Evolutionary conservation across 1,140 invertebrate species (phyloP).

Genomic region (Drosophila virilis): DNA sequence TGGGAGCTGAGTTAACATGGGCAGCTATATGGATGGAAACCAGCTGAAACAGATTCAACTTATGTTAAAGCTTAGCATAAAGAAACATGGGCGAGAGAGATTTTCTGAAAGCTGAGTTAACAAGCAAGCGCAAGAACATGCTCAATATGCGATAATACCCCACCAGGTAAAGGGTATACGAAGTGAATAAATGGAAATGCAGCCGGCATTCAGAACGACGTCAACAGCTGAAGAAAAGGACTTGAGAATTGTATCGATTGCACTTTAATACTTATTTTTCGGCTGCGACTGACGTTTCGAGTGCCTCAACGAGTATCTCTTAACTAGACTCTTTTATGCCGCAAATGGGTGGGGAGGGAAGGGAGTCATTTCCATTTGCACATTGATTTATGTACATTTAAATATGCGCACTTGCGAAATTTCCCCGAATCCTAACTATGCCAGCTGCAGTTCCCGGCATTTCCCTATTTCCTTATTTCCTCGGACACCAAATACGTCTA

Average conservation of each 20-base stretch:
- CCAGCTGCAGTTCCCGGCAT: not conserved
- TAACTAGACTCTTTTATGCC: not conserved
- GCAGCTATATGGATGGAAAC: too few relatives aligned
- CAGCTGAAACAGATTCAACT: too few relatives aligned
- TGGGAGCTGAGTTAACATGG: too few relatives aligned
- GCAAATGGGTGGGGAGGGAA: too few relatives aligned
- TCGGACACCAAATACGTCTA: too few relatives aligned
- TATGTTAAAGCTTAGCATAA: too few relatives aligned
- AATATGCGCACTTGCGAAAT: not conserved
- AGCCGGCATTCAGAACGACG: constrained; percentile 1
- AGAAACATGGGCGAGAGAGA: too few relatives aligned
- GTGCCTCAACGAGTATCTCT: not conserved
- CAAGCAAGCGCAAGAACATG: not conserved
- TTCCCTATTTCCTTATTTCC: constrained; percentile 6
- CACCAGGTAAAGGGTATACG: too few relatives aligned
- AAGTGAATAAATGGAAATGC: too few relatives aligned
- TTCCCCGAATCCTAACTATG: constrained; percentile 6
- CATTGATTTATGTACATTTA: constrained; percentile 53
- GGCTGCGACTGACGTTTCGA: too few relatives aligned
- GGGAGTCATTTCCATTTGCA: not conserved
- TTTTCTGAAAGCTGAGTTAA: not conserved
- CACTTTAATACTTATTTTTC: constrained; percentile 42
- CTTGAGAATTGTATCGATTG: constrained; percentile 63
- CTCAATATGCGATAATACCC: too few relatives aligned
- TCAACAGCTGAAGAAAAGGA: constrained; percentile 10